These are phyloP conservation scores for Dysdera silvatica DNA, from an alignment of 1,140 invertebrate species.

Conservation along the genomic window DNA sequence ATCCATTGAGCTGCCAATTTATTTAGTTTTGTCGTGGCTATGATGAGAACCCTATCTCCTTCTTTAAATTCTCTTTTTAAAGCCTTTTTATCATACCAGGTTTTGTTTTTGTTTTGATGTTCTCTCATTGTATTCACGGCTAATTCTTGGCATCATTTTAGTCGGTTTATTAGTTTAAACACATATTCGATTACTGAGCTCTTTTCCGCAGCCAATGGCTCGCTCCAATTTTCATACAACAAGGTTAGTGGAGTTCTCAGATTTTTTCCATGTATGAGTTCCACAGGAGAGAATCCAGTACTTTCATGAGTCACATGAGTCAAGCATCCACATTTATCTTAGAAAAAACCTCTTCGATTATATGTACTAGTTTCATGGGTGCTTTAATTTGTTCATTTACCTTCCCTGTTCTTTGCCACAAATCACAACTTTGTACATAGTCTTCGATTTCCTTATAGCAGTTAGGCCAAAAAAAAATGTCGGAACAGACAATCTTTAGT, in stretches of 20 bases:
- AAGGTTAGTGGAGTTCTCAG: neutral
- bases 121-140: neutral
- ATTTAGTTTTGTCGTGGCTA: too few species aligned
- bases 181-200: neutral
- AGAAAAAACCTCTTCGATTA: neutral
- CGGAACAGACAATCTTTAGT: neutral
- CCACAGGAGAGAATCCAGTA: neutral
- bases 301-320: neutral
- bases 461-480: neutral
- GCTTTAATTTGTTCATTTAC: neutral
- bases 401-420: neutral
- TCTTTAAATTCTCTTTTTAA: too few species aligned
- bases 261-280: constrained; percentile 8
- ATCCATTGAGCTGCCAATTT: too few species aligned
- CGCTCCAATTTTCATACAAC: neutral
- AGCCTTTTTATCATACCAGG: too few species aligned
- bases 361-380: neutral
- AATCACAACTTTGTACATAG: neutral
- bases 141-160: neutral
- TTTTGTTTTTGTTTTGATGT: too few species aligned
- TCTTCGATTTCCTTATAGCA: neutral
- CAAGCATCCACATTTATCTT: neutral
- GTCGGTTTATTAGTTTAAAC: neutral
- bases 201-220: neutral
- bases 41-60: too few species aligned